Evolutionary conservation across 1,140 invertebrate genomes (phyloP).

Genomic region (Dryas iulia): DNA sequence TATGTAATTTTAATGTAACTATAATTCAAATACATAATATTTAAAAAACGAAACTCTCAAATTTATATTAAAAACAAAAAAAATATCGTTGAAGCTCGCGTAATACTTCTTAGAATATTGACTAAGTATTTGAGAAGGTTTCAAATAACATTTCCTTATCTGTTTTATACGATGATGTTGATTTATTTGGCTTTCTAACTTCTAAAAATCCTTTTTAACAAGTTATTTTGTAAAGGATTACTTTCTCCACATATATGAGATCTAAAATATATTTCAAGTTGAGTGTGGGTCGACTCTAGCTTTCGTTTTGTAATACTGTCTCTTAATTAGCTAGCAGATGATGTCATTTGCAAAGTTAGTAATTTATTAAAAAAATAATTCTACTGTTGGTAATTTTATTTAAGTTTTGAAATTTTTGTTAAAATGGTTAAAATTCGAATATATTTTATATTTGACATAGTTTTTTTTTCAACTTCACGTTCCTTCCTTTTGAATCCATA

Average conservation of each 20-base stretch:
- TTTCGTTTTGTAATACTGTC: neutral
- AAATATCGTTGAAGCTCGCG: too few species aligned
- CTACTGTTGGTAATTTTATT: too few species aligned
- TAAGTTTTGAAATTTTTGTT: too few species aligned
- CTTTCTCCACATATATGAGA: neutral
- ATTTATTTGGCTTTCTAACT: neutral
- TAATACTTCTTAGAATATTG: neutral
- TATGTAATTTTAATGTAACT: too few species aligned
- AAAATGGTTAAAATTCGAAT: too few species aligned
- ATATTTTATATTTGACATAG: too few species aligned
- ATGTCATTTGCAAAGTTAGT: neutral
- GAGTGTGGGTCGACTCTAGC: neutral
- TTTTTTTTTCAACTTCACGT: too few species aligned
- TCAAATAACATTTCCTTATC: neutral
- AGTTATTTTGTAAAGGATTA: neutral
- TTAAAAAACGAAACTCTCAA: too few species aligned
- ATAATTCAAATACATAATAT: too few species aligned
- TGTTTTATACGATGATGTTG: neutral
- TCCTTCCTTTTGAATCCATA: too few species aligned
- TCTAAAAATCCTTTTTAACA: neutral
- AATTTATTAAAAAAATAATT: too few species aligned
- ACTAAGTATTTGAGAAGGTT: neutral
- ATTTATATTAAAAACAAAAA: too few species aligned
- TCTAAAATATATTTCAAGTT: neutral
- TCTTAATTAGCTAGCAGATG: neutral